Evolutionary conservation across 2,888 invertebrate species (phyloP).

Genomic region (Microctonus brassicae): DNA sequence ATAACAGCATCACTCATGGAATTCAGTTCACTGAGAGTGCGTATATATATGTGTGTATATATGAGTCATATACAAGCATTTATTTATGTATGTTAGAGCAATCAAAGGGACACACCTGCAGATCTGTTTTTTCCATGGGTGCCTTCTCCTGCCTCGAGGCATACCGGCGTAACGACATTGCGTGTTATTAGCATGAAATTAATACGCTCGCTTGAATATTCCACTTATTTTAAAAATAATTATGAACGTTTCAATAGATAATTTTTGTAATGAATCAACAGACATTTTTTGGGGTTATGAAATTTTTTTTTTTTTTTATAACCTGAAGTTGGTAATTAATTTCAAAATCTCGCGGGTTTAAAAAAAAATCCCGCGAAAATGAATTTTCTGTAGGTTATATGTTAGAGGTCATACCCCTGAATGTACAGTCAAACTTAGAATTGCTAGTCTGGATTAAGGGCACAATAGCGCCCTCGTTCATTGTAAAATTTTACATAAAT

Average conservation of each 20-base stretch:
- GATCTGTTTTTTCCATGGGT: background rate
- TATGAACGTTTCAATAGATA: background rate
- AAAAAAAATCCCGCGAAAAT: too few relatives aligned
- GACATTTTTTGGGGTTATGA: too few relatives aligned
- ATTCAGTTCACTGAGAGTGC: slow-evolving; percentile 5
- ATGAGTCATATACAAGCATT: background rate
- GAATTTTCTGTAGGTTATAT: too few relatives aligned
- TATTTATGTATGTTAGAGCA: background rate
- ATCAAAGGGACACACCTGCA: slow-evolving; percentile 5
- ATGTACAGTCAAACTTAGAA: too few relatives aligned
- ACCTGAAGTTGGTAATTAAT: background rate
- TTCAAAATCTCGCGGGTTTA: background rate
- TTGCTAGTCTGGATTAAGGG: too few relatives aligned
- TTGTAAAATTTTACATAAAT: too few relatives aligned
- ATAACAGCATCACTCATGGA: slow-evolving; percentile 3
- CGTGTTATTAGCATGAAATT: background rate
- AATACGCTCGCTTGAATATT: background rate
- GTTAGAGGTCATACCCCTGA: too few relatives aligned
- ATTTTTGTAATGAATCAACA: background rate
- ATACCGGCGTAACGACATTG: background rate
- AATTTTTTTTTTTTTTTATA: too few relatives aligned
- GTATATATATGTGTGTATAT: background rate
- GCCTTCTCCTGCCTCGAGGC: background rate
- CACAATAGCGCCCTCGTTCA: too few relatives aligned
- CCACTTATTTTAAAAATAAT: background rate